Evolutionary conservation across 2,797 vertebrate genomes (phyloP).

Genomic region (Babyrousa celebensis): DNA sequence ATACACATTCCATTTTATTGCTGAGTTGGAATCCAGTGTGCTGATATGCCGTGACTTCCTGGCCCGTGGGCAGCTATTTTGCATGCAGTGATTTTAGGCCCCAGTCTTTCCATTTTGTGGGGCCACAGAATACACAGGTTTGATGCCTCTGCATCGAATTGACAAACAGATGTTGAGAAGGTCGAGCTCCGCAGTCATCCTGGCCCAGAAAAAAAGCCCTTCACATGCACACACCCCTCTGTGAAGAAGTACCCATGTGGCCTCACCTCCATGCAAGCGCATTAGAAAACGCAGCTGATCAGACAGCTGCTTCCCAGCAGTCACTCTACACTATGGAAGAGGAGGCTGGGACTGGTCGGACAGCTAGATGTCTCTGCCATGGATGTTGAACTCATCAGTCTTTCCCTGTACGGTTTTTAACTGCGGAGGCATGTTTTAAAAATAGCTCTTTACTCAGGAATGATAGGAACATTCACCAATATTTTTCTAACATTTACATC

Average conservation of each 20-base stretch:
- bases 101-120: neutral
- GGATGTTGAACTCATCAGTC: neutral
- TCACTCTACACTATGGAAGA: neutral
- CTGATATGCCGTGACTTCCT: neutral
- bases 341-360: neutral
- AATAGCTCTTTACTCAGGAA: neutral
- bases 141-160: neutral
- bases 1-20: neutral
- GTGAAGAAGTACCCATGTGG: neutral
- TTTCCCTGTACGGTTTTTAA: slow-evolving; percentile 1
- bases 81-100: neutral
- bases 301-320: neutral
- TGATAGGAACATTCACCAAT: neutral
- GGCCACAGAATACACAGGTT: neutral
- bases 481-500: slow-evolving; percentile 21
- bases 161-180: neutral
- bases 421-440: neutral
- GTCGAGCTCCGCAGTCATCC: neutral
- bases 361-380: neutral
- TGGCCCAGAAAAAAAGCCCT: neutral
- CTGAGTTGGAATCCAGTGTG: neutral
- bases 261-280: neutral
- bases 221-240: neutral
- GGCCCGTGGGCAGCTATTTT: neutral
- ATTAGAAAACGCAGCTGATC: neutral